Evolutionary conservation across 2,888 invertebrate genomes (phyloP), one percentile per base, ranked within the genome.

Genomic region (Trimorus sp.): DNA sequence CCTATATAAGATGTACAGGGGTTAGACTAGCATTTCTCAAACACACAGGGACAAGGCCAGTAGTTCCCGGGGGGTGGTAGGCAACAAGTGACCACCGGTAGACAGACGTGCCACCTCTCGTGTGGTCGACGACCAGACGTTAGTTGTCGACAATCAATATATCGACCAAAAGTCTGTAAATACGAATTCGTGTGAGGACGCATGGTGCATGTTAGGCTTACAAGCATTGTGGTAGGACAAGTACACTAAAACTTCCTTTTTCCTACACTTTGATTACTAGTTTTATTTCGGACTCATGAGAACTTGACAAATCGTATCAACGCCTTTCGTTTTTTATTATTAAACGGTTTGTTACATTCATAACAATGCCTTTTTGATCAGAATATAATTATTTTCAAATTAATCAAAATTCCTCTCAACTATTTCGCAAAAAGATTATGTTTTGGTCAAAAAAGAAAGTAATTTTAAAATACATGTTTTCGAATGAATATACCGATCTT

Each of bases 151-250:
- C 84, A 89, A 86, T 90, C 90, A 87, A 90, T 90, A 89, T 90
- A 90, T 90, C 89, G 90, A 90, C 89, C 88, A 86, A 77, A 77
- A 79, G 77, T 73, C 79, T 77, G 83, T 82, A 84, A 84, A 84
- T 79, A 82, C 81, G 77, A 79, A 65, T 60, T 78, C 79, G 75
- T 69, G 78, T 59, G 76, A 75, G 80, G 56, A 83, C 60, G 81
- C 74, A 58, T 54, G 71, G 53, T 74, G 69, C 82, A 79, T 51
- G 82, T 73, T 78, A 82, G 82, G 82, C 86, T 87, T 87, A 87
- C 87, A 87, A 86, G 87, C 84, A 86, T 90, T 90, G 90, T 77
- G 90, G 90, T 90, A 90, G 90, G 90, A 89, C 90, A 90, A 85
- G 90, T 88, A 85, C 87, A 85, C 83, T 87, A 48, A 85, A 86